Evolutionary conservation across 2,113 vertebrate genomes (phyloP).

Genomic region (Crypturellus undulatus): DNA sequence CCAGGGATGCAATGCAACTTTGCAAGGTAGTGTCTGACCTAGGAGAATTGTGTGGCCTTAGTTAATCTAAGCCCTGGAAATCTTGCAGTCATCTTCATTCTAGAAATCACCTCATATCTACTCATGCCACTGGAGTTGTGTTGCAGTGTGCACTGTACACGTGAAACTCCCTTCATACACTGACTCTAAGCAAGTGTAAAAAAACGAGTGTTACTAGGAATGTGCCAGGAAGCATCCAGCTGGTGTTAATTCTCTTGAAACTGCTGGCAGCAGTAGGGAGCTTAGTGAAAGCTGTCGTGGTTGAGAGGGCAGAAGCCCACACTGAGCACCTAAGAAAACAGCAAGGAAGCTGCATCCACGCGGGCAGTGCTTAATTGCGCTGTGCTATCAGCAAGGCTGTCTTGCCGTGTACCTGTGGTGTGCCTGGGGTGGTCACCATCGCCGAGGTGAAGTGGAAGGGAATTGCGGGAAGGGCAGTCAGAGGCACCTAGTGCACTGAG

Average conservation of each 20-base stretch:
- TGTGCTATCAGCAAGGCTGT: not conserved
- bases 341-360: not conserved
- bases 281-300: not conserved
- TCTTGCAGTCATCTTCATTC: not conserved
- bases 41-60: not conserved
- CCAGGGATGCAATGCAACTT: not conserved
- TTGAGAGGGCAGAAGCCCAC: not conserved
- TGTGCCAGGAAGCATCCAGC: not conserved
- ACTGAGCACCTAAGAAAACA: not conserved
- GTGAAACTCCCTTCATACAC: not conserved
- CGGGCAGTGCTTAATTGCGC: not conserved
- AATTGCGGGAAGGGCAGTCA: not conserved
- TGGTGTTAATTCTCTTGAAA: fast-evolving
- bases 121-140: not conserved
- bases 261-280: not conserved
- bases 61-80: not conserved
- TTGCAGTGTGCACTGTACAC: not conserved
- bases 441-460: not conserved
- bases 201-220: not conserved
- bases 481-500: not conserved
- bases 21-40: not conserved
- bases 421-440: too few relatives aligned
- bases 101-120: not conserved
- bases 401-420: not conserved
- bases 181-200: not conserved